Percentiles rank a stretch among this genome's conserved stretches.
phyloP scores from a whole-genome alignment of 2,113 vertebrate genomes.

The Carlito syrichta region DNA sequence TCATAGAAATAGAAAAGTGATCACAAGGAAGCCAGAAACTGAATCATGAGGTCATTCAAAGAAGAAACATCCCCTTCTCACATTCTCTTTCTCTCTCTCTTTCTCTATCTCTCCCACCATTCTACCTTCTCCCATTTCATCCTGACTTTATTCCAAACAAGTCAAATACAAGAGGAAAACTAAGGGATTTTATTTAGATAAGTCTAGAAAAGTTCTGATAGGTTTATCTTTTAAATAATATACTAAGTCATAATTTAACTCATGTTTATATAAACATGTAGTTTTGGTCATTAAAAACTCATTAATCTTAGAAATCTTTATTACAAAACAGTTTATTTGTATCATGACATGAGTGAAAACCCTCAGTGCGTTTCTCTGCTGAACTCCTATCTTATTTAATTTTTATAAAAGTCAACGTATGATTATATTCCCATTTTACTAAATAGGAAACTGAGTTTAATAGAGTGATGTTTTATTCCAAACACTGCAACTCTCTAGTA shows the following conservation, averaged over 20 bases:
- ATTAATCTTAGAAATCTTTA: background rate
- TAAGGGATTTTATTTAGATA: background rate
- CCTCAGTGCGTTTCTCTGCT: background rate
- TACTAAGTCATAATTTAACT: background rate
- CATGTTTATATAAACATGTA: background rate
- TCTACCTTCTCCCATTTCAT: background rate
- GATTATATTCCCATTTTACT: background rate
- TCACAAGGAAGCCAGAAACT: background rate
- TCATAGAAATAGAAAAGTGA: background rate
- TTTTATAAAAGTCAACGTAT: background rate
- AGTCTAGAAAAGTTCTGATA: background rate
- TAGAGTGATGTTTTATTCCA: background rate
- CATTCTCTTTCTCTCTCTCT: no score
- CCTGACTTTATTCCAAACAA: background rate
- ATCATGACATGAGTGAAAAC: background rate
- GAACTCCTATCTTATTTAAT: background rate
- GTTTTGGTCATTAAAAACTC: background rate
- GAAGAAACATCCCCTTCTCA: fast-evolving
- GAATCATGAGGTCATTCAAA: background rate
- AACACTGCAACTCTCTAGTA: background rate
- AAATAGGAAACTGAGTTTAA: background rate
- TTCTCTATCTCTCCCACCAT: fast-evolving
- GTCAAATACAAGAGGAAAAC: background rate
- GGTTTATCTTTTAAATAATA: background rate
- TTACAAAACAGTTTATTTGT: background rate